phyloP scores from a whole-genome alignment of 1,140 invertebrate genomes.

The Aphis craccivora region DNA sequence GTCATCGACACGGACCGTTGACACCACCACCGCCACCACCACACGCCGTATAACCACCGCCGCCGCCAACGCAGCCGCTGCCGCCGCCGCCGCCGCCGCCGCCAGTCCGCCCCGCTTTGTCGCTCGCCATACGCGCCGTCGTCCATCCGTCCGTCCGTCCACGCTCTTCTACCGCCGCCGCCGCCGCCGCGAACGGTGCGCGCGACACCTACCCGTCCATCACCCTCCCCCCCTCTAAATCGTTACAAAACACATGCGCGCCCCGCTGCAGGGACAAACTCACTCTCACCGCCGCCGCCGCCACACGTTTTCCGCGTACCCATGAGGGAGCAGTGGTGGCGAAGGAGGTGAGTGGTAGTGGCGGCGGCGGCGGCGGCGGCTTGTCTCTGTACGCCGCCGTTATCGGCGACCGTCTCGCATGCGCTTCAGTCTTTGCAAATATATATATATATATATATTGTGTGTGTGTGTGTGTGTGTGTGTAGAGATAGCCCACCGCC shows the following conservation, averaged over 20 bases:
- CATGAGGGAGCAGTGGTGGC: not conserved
- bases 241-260: slow-evolving; percentile 47
- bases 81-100: not conserved
- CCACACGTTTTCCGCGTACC: not conserved
- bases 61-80: not conserved
- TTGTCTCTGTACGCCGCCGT: slow-evolving; percentile 41
- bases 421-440: not conserved
- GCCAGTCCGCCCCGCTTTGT: not conserved
- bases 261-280: slow-evolving; percentile 4
- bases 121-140: not conserved
- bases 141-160: slow-evolving; percentile 6
- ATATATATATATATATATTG: not conserved
- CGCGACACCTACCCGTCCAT: slow-evolving; percentile 5
- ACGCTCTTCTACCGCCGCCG: not conserved
- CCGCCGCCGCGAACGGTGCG: not conserved
- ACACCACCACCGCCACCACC: not conserved
- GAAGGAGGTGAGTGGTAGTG: too few species aligned
- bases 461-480: too few species aligned
- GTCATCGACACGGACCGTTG: not conserved
- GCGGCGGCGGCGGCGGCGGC: not conserved
- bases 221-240: not conserved
- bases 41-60: not conserved
- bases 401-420: slow-evolving; percentile 26
- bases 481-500: not conserved
- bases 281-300: not conserved